phyloP scores from a whole-genome alignment of 2,888 invertebrate species.

The Octonoba sinensis region DNA sequence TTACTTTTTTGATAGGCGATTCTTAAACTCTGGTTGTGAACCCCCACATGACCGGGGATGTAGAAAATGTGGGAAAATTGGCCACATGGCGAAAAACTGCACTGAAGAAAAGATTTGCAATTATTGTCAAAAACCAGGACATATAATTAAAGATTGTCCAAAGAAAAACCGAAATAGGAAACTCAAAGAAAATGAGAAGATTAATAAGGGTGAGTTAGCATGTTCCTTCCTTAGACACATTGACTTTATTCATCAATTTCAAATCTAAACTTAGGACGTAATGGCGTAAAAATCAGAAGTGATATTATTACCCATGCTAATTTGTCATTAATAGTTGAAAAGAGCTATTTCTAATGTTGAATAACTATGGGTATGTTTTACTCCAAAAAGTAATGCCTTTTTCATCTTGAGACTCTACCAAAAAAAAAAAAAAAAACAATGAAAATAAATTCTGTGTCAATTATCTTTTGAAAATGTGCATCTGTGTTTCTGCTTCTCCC shows the following conservation, averaged over 20 bases:
- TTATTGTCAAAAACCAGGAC: conserved; percentile 28
- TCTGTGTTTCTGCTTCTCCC: too few relatives aligned
- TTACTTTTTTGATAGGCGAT: conserved; percentile 71
- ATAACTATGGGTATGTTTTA: too few relatives aligned
- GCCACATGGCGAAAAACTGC: conserved; percentile 71
- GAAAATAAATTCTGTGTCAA: too few relatives aligned
- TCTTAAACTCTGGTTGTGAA: conserved; percentile 70
- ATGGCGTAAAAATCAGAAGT: too few relatives aligned
- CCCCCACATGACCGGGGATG: conserved; percentile 75
- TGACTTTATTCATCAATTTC: neutral
- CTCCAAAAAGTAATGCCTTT: too few relatives aligned
- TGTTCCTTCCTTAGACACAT: neutral
- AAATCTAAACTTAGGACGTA: too few relatives aligned
- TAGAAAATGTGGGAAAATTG: conserved; percentile 74
- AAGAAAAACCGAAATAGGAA: conserved; percentile 9
- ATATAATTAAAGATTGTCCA: conserved; percentile 61
- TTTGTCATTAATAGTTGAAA: too few relatives aligned
- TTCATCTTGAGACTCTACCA: too few relatives aligned
- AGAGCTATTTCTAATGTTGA: too few relatives aligned
- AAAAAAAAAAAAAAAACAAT: too few relatives aligned
- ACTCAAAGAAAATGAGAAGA: neutral
- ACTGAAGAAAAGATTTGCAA: conserved; percentile 36
- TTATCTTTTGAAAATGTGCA: too few relatives aligned
- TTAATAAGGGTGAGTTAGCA: neutral
- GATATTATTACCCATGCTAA: too few relatives aligned